Base-by-base conservation (phyloP, 2,888 invertebrate genomes). In the Subacronicta megacephala region DNA sequence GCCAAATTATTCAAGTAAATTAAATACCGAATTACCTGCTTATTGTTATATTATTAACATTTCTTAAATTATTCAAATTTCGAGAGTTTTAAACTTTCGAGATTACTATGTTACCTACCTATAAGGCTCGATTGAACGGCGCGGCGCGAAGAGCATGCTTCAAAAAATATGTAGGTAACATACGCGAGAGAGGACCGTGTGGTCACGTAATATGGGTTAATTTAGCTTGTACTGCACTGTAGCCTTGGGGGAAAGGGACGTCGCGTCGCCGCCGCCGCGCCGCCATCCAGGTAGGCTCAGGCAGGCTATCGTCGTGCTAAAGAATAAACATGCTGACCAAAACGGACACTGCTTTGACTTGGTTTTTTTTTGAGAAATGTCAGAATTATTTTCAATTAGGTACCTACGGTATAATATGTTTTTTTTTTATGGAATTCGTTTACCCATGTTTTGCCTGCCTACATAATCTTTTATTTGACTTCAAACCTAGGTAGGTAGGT, bases 231-330 rank as follows among this genome's bases (percentile, higher is more conserved):
- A 64, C 51, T 52, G 58, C 17, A n/a, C 40, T 10, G 61, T 84
- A 88, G 85, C 90, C 91, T 90, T 92, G 92, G 83, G 88, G 85
- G 90, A 90, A 90, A 90, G 92, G 90, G 89, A 90, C 90, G 89
- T 87, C 77, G 78, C 78, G 78, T 73, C 84, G 82, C 77, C 78
- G 75, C 85, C 83, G 82, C 85, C 77, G 74, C 84, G 88, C 84
- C 85, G 82, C 83, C 83, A 82, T 82, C 78, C 89, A 89, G 90
- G 90, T 89, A 90, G 89, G 80, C 72, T 89, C 88, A 90, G 89
- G 80, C 72, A 76, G 79, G 80, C 73, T 61, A 78, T 84, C 87
- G 87, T 82, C 85, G 82, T 72, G 69, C 52, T 66, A 81, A 67
- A 84, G 80, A 84, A n/a, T 46, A 31, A 31, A 31, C 3, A 63